Conservation (phyloP, 2,113 vertebrate species). For the Peucedramus taeniatus region DNA sequence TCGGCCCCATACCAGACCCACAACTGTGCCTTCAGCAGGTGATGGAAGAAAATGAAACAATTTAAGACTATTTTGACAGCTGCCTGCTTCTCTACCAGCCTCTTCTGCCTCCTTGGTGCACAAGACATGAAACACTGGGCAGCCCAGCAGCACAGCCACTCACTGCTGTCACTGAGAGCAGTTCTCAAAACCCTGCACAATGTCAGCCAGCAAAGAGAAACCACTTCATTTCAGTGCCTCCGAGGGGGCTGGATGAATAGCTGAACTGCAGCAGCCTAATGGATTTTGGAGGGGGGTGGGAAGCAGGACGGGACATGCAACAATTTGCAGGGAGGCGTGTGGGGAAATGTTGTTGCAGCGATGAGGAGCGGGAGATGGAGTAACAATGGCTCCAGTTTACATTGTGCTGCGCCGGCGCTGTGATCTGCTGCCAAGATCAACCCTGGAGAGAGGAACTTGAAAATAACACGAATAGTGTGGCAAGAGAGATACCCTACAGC, state of each 20-base stretch:
- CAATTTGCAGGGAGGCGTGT: conserved; percentile 30
- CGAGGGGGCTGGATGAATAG: neutral
- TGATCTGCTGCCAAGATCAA: conserved; percentile 74
- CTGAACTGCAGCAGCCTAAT: conserved; percentile 1
- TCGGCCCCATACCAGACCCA: accelerated
- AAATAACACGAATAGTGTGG: conserved; percentile 60
- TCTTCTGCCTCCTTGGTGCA: accelerated
- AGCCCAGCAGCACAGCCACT: neutral
- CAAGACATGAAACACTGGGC: neutral
- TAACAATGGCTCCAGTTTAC: conserved; percentile 68
- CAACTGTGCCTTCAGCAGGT: accelerated
- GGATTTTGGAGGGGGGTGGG: neutral
- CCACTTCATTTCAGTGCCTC: neutral
- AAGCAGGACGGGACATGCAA: neutral
- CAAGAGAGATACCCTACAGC: conserved; percentile 63
- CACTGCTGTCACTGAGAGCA: neutral
- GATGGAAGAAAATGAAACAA: neutral
- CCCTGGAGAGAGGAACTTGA: conserved; percentile 63
- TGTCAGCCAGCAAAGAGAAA: neutral
- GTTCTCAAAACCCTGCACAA: neutral
- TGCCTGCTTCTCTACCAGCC: neutral
- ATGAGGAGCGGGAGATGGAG: conserved; percentile 47
- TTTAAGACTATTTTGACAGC: neutral
- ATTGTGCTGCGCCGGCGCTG: neutral
- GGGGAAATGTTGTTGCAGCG: conserved; percentile 40